Percentiles rank a stretch among this genome's conserved stretches.
Conservation (phyloP, 2,888 invertebrate species). For the Clitarchus hookeri region DNA sequence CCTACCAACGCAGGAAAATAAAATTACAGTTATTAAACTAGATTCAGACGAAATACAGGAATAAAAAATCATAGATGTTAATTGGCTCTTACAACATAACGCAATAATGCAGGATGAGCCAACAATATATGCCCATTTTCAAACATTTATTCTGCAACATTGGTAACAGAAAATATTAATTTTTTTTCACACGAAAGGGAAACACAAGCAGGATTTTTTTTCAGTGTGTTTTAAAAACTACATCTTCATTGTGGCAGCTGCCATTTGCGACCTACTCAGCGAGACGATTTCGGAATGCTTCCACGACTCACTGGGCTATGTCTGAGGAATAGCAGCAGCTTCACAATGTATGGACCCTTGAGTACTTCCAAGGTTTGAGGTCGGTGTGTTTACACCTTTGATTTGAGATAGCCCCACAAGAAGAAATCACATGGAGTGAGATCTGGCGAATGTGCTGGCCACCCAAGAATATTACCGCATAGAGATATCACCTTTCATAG, state of each 20-base stretch:
- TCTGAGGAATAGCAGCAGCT: not conserved
- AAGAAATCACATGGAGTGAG: not conserved
- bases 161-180: too few relatives aligned
- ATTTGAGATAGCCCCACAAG: slow-evolving; percentile 22
- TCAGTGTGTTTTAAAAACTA: not conserved
- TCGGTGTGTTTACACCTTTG: slow-evolving; percentile 20
- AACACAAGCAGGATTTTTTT: too few relatives aligned
- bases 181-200: too few relatives aligned
- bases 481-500: not conserved
- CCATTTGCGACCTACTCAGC: not conserved
- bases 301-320: not conserved
- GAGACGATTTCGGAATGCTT: not conserved
- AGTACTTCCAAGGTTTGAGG: not conserved
- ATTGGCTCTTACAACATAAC: too few relatives aligned
- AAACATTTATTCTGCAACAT: too few relatives aligned
- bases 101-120: too few relatives aligned
- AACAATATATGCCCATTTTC: too few relatives aligned
- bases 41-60: too few relatives aligned
- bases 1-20: too few relatives aligned
- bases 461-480: not conserved
- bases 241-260: not conserved
- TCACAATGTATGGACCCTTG: not conserved
- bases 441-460: slow-evolving; percentile 27
- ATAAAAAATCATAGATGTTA: too few relatives aligned
- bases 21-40: too few relatives aligned